Base-by-base conservation (phyloP, 2,113 vertebrate species). In the Lynx canadensis region DNA sequence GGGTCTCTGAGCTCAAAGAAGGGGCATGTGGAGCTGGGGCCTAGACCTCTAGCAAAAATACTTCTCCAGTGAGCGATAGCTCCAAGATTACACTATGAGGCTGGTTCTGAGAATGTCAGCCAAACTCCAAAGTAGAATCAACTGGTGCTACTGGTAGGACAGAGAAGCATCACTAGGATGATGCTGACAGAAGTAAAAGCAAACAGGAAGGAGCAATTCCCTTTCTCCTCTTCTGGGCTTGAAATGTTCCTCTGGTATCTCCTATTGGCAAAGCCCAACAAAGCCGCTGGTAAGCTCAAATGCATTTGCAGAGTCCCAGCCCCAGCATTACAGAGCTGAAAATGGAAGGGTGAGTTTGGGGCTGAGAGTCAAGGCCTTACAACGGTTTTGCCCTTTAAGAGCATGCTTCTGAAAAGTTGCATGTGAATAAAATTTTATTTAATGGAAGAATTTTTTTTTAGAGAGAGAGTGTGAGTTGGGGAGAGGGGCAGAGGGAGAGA, bases 391-490 rank as follows among this genome's bases (percentile, higher is more conserved):
- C 36, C 57, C 73, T 66, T 57, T 65, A 93, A 95, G 19, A 68
- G 23, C 7, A 4, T 76, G 50, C 33, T 69, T 63, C 82, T 66
- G 23, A 90, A 92, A 81, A 71, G 27, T 81, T 48, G 23, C 13
- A 81, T 60, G 63, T n/a, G 78, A 85, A 79, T 82, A 38, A 19
- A 84, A 92, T 29, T 92, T 76, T 65, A 63, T 81, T 84, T 93
- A 89, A 48, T 73, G 31, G 55, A 88, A 41, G 81, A 63, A 57
- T 29, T 25, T 9, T 55, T 19, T 23, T 60, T 23, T 23, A 60
- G 57, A 60, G 57, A 60, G 57, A 60, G 21, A 60, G 19, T 23
- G 57, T 60, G 57, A 60, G 57, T 23, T 60, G 21, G 57, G 57
- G 57, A 60, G 57, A 23, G 57, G 57, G 57, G 19, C 57, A 60